These are phyloP conservation scores for Drosophila siamana DNA, from an alignment of 2,888 invertebrate species.

Conservation along the genomic window DNA sequence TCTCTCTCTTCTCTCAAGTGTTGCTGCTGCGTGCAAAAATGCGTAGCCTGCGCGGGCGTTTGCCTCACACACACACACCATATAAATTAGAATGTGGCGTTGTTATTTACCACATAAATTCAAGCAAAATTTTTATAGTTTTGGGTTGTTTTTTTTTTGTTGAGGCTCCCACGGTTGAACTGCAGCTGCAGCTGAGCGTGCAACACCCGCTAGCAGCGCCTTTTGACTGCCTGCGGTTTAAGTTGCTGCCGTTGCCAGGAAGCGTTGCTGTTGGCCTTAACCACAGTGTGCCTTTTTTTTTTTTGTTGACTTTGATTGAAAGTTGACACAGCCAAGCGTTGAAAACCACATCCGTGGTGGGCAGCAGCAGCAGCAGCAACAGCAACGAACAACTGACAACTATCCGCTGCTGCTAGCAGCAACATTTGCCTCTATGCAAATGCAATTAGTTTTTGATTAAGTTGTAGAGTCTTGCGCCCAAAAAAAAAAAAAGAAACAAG, in stretches of 20 bases:
- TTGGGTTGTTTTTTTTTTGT: slow-evolving; percentile 1
- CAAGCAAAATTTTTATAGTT: slow-evolving; percentile 3
- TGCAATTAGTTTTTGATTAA: slow-evolving; percentile 81
- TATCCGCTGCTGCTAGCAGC: slow-evolving; percentile 21
- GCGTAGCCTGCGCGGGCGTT: slow-evolving; percentile 79
- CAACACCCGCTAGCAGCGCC: slow-evolving; percentile 74
- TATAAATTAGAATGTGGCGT: slow-evolving; percentile 79
- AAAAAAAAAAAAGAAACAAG: slow-evolving; percentile 73
- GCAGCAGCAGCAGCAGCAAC: slow-evolving; percentile 62
- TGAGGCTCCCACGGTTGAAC: slow-evolving; percentile 78
- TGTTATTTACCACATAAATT: slow-evolving; percentile 36
- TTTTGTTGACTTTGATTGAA: slow-evolving; percentile 77
- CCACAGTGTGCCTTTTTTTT: slow-evolving; percentile 64
- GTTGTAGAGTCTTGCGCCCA: slow-evolving; percentile 67
- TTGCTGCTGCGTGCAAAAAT: slow-evolving; percentile 74
- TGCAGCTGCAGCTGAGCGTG: slow-evolving; percentile 61
- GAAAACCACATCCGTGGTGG: slow-evolving; percentile 83
- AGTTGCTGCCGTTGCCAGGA: slow-evolving; percentile 67
- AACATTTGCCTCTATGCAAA: slow-evolving; percentile 69
- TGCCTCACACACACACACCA: slow-evolving; percentile 31
- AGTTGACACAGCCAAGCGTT: slow-evolving; percentile 83
- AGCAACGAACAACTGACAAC: slow-evolving; percentile 32
- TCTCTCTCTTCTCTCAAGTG: not conserved
- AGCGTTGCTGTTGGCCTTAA: slow-evolving; percentile 66
- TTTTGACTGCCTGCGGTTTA: slow-evolving; percentile 32